Percentiles rank a stretch among this genome's conserved stretches.
Conservation (phyloP, 2,888 invertebrate genomes). For the Micoletzkya japonica region DNA sequence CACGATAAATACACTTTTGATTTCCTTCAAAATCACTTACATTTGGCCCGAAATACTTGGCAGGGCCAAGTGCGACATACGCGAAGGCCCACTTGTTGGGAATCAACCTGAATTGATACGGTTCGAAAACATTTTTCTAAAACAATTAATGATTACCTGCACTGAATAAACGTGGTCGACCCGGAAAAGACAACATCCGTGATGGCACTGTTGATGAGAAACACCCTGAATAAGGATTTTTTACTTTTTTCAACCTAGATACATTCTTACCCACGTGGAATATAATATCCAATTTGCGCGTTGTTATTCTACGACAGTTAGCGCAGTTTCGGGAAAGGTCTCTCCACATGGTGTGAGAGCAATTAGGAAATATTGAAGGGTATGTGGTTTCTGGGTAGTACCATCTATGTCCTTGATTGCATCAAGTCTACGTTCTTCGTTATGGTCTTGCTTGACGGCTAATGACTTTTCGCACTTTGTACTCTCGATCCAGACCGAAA, state of each 20-base stretch:
- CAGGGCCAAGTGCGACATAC: conserved; percentile 47
- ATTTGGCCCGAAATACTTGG: conserved; percentile 35
- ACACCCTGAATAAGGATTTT: background rate
- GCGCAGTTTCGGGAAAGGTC: no score
- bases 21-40: background rate
- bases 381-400: no score
- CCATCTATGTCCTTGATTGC: no score
- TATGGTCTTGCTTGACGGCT: no score
- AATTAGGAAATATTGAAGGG: no score
- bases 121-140: background rate
- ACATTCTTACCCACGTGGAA: background rate
- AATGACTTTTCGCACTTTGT: no score
- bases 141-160: conserved; percentile 10
- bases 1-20: no score
- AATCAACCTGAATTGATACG: conserved; percentile 38
- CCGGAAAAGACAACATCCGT: conserved; percentile 21
- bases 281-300: background rate
- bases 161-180: conserved; percentile 22
- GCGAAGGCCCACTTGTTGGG: conserved; percentile 52
- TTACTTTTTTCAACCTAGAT: background rate
- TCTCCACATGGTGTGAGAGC: no score
- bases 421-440: no score
- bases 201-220: conserved; percentile 5
- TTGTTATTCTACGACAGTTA: no score
- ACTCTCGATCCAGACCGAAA: no score